phyloP scores from a whole-genome alignment of 2,797 vertebrate species.

The Lagorchestes hirsutus region DNA sequence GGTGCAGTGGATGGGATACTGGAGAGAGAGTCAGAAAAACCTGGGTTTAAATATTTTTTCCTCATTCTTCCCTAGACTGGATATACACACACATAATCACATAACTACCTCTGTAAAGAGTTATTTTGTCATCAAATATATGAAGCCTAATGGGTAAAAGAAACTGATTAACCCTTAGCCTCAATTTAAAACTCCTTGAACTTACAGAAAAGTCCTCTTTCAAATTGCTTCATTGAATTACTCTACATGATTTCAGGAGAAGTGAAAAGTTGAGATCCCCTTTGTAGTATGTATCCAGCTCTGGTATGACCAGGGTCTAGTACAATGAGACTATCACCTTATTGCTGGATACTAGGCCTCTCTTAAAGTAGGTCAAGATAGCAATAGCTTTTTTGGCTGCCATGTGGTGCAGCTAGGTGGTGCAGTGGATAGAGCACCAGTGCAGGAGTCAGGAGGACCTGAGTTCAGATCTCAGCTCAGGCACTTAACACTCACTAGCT shows the following conservation, averaged over 20 bases:
- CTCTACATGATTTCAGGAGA: neutral
- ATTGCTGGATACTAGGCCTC: neutral
- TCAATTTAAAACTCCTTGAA: neutral
- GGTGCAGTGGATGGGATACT: neutral
- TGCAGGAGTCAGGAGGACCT: no score
- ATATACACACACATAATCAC: neutral
- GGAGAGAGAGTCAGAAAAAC: neutral
- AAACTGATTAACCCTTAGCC: neutral
- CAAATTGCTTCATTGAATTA: neutral
- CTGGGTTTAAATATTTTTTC: neutral
- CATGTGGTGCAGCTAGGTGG: neutral
- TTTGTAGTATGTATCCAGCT: neutral
- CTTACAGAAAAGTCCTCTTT: neutral
- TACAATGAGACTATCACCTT: neutral
- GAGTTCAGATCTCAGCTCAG: no score
- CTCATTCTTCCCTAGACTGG: neutral
- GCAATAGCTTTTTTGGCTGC: neutral
- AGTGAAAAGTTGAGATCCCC: neutral
- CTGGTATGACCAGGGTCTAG: neutral
- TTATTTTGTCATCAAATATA: neutral
- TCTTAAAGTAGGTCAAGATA: neutral
- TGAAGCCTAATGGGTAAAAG: neutral
- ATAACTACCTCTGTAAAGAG: neutral
- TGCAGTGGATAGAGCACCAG: no score
- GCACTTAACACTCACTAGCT: no score